These are phyloP conservation scores for Ruditapes philippinarum DNA, from an alignment of 1,140 invertebrate genomes.

Conservation along the genomic window DNA sequence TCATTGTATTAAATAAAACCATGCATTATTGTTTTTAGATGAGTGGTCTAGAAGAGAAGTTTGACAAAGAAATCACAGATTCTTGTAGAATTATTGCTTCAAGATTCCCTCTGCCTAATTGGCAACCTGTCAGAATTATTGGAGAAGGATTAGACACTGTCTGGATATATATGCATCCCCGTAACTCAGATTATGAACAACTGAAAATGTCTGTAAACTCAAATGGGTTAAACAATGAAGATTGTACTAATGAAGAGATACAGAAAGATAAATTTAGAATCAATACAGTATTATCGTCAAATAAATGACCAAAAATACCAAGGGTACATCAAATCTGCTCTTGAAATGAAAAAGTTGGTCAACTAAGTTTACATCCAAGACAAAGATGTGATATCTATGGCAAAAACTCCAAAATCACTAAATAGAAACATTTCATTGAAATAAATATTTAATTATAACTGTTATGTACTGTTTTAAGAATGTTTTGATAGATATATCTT, in stretches of 20 bases:
- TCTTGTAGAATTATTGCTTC: slow-evolving; percentile 42
- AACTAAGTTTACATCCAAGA: no score
- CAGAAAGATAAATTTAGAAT: not conserved
- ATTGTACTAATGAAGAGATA: not conserved
- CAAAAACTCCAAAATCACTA: no score
- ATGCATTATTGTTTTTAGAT: slow-evolving; percentile 44
- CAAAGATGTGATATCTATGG: no score
- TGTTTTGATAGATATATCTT: no score
- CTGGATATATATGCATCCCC: slow-evolving; percentile 54
- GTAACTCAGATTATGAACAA: slow-evolving; percentile 44
- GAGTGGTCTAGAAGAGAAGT: slow-evolving; percentile 37
- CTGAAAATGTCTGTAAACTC: not conserved
- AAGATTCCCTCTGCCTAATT: slow-evolving; percentile 51
- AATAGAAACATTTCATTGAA: no score
- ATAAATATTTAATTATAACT: no score
- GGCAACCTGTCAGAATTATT: slow-evolving; percentile 45
- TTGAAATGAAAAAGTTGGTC: no score
- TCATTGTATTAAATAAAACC: no score
- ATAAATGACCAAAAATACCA: no score
- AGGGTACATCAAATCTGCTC: no score
- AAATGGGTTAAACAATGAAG: not conserved
- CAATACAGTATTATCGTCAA: not conserved
- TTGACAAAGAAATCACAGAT: slow-evolving; percentile 30
- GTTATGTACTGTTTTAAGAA: no score
- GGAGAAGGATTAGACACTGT: slow-evolving; percentile 47